Percentiles rank a stretch among this genome's conserved stretches.
Evolutionary conservation across 2,113 vertebrate genomes (phyloP).

Genomic region (Syngnathus floridae): DNA sequence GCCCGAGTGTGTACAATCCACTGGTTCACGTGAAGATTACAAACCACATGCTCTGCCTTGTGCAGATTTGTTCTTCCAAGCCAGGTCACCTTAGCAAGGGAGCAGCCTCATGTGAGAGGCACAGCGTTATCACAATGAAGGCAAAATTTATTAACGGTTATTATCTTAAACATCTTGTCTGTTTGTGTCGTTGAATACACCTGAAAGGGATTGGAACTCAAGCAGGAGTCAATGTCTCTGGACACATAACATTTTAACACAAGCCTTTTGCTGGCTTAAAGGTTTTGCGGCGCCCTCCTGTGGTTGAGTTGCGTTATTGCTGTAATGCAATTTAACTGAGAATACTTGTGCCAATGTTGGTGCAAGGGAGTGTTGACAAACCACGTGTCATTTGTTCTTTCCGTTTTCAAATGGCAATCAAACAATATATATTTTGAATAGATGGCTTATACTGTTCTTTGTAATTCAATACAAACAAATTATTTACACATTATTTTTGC

Average conservation of each 20-base stretch:
- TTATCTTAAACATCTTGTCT: not conserved
- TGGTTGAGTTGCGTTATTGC: constrained; percentile 29
- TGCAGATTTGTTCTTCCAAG: constrained; percentile 39
- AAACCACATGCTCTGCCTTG: constrained; percentile 54
- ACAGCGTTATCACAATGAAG: not conserved
- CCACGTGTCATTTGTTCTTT: not conserved
- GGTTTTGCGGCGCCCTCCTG: constrained; percentile 40
- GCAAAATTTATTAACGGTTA: not conserved
- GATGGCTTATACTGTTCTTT: no score
- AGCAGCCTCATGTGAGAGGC: constrained; percentile 9
- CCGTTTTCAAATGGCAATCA: not conserved
- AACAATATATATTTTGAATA: no score
- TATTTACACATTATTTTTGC: no score
- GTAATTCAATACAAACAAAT: not conserved
- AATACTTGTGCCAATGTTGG: not conserved
- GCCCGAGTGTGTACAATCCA: constrained; percentile 37
- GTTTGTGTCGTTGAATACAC: constrained; percentile 29
- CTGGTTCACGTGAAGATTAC: constrained; percentile 62
- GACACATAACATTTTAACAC: constrained; percentile 2
- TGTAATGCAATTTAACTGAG: not conserved
- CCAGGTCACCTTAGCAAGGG: constrained; percentile 29
- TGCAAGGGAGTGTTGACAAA: not conserved
- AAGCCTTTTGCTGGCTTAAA: not conserved
- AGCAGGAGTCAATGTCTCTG: constrained; percentile 22
- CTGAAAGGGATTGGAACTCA: constrained; percentile 35